Percentiles rank a stretch among this genome's conserved stretches.
Evolutionary conservation across 2,113 vertebrate species (phyloP).

Genomic region (Microcebus jonahi): DNA sequence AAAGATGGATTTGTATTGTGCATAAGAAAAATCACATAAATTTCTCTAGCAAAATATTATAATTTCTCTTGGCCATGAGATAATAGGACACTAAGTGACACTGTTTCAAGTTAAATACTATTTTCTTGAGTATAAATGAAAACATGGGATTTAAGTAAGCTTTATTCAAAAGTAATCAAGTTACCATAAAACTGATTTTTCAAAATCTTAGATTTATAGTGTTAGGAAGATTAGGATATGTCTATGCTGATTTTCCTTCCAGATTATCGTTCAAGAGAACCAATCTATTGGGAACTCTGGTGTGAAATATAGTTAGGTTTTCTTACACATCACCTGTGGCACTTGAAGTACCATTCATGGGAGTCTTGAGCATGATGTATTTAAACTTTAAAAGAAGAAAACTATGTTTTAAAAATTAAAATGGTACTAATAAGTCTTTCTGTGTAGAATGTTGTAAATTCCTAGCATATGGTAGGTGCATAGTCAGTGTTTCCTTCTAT

Average conservation of each 20-base stretch:
- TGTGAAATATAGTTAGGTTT: not conserved
- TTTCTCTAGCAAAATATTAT: not conserved
- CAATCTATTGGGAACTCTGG: not conserved
- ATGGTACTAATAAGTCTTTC: not conserved
- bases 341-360: not conserved
- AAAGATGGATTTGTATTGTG: not conserved
- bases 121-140: not conserved
- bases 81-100: not conserved
- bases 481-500: not conserved
- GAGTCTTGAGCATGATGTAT: not conserved
- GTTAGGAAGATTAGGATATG: not conserved
- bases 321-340: not conserved
- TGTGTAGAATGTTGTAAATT: not conserved
- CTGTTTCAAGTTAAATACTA: not conserved
- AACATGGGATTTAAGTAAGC: not conserved
- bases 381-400: not conserved
- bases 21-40: conserved; percentile 30
- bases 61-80: not conserved
- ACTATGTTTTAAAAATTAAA: not conserved
- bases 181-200: not conserved
- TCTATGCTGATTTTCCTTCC: not conserved
- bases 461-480: not conserved
- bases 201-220: not conserved
- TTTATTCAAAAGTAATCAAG: not conserved
- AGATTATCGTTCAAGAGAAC: not conserved